phyloP scores from a whole-genome alignment of 2,888 invertebrate species.

The Tanytarsus gracilentus region DNA sequence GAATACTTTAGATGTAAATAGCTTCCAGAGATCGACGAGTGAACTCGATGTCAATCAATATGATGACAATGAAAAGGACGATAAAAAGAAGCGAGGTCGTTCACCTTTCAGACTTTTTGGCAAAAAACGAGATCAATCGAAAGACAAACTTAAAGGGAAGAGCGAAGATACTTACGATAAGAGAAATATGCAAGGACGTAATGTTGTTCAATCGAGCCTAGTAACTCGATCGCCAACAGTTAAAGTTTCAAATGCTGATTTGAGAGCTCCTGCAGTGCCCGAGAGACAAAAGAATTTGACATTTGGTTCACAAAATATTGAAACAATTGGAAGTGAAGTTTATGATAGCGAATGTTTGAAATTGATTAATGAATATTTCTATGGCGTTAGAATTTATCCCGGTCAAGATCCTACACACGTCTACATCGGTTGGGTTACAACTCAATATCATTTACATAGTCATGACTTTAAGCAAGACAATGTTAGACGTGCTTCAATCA shows the following conservation, averaged over 20 bases:
- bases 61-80: constrained; percentile 55
- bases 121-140: constrained; percentile 65
- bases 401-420: constrained; percentile 46
- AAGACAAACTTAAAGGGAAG: constrained; percentile 55
- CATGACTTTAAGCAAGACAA: constrained; percentile 83
- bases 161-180: constrained; percentile 50
- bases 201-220: constrained; percentile 44
- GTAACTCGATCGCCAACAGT: constrained; percentile 44
- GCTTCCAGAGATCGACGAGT: constrained; percentile 61
- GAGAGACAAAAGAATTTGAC: constrained; percentile 66
- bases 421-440: constrained; percentile 98
- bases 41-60: constrained; percentile 68
- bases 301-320: constrained; percentile 59
- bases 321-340: constrained; percentile 76
- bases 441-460: constrained; percentile 88
- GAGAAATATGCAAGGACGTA: constrained; percentile 37
- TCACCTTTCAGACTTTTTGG: constrained; percentile 91
- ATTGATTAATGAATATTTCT: constrained; percentile 96
- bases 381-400: constrained; percentile 53
- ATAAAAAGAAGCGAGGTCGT: constrained; percentile 72
- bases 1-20: constrained; percentile 34
- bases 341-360: constrained; percentile 80
- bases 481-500: constrained; percentile 72
- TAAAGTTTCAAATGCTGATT: constrained; percentile 46
- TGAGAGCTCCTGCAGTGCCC: constrained; percentile 54